These are phyloP conservation scores for Epistrophe eligans DNA, from an alignment of 2,888 invertebrate species.

Conservation along the genomic window DNA sequence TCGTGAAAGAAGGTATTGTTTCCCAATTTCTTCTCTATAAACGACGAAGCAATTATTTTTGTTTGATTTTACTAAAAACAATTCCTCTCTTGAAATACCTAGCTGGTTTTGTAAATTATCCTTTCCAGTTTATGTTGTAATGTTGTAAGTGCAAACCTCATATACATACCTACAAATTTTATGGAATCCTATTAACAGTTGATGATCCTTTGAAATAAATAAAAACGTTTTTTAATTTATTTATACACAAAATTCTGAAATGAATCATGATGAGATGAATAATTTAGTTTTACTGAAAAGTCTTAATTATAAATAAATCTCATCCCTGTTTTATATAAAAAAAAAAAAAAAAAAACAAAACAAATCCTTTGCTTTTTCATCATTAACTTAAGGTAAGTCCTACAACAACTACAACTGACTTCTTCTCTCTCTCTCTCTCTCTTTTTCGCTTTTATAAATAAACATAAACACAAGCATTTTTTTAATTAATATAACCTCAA, in stretches of 20 bases:
- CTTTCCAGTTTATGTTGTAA: no score
- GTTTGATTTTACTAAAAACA: no score
- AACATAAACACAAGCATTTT: conserved; percentile 45
- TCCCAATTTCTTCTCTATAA: no score
- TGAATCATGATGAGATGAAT: neutral
- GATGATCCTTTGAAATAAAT: no score
- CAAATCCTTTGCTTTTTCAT: neutral
- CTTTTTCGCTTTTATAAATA: neutral
- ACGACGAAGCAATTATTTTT: no score
- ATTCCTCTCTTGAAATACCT: no score
- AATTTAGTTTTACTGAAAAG: neutral
- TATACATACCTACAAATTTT: no score
- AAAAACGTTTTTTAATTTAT: neutral
- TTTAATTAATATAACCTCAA: conserved; percentile 73
- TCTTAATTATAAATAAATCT: conserved; percentile 3
- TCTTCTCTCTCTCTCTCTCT: neutral
- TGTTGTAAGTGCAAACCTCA: no score
- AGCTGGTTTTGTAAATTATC: no score
- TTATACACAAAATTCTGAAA: neutral
- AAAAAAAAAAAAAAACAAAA: neutral
- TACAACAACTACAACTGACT: conserved; percentile 4
- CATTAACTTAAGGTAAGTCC: conserved; percentile 13
- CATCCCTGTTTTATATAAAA: neutral
- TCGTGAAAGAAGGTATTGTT: no score
- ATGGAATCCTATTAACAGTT: no score